phyloP scores from a whole-genome alignment of 2,888 invertebrate genomes.

The Selenia dentaria region DNA sequence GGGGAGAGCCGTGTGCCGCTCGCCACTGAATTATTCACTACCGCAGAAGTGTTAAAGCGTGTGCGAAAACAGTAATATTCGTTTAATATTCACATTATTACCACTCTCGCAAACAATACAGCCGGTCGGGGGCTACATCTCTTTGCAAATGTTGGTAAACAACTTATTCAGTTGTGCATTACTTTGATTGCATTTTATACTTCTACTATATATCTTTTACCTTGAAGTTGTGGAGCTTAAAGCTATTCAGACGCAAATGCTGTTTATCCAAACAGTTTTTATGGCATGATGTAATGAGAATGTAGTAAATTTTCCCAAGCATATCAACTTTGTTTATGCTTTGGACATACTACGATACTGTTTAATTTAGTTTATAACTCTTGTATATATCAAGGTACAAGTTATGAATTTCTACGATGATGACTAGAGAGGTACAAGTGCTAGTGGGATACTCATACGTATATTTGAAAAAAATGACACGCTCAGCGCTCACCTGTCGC shows the following conservation, averaged over 20 bases:
- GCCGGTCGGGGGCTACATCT: constrained; percentile 41
- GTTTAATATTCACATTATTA: constrained; percentile 75
- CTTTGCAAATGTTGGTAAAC: constrained; percentile 52
- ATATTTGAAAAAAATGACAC: constrained; percentile 32
- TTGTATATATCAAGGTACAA: too few relatives aligned
- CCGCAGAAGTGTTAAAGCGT: constrained; percentile 65
- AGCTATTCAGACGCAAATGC: constrained; percentile 13
- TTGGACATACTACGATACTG: not conserved
- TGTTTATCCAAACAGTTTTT: constrained; percentile 14
- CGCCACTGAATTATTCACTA: constrained; percentile 72
- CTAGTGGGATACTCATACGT: constrained; percentile 8
- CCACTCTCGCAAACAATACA: constrained; percentile 56
- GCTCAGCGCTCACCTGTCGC: constrained; percentile 37
- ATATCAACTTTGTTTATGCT: constrained; percentile 13
- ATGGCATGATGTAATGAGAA: constrained; percentile 14
- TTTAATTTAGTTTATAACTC: not conserved
- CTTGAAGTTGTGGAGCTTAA: constrained; percentile 5
- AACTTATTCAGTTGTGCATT: constrained; percentile 29
- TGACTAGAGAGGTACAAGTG: constrained; percentile 4
- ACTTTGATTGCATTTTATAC: constrained; percentile 24
- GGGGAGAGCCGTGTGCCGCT: constrained; percentile 42
- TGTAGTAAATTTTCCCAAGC: constrained; percentile 11
- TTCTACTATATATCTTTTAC: constrained; percentile 7
- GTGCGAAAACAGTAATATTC: constrained; percentile 72
- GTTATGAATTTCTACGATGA: not conserved